A percentile compares a stretch with the other conserved stretches of the same genome.
Conservation (phyloP, 2,113 vertebrate species). For the Oryzias woworae region DNA sequence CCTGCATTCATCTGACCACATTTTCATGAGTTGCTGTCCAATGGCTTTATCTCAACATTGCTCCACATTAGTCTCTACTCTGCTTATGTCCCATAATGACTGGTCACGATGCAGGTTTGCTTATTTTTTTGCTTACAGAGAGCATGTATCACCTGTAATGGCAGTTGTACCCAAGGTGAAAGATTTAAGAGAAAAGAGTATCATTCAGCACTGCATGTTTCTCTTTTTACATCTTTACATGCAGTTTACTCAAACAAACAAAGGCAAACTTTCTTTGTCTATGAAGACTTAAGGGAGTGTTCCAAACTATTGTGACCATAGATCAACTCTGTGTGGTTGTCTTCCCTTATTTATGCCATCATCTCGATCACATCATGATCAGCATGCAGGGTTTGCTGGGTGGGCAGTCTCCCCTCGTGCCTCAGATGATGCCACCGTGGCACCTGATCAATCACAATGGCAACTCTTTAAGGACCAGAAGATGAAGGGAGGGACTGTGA, state of each 20-base stretch:
- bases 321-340: constrained; percentile 42
- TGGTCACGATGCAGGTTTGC: too few relatives aligned
- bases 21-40: too few relatives aligned
- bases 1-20: too few relatives aligned
- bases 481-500: constrained; percentile 9
- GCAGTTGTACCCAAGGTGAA: too few relatives aligned
- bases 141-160: too few relatives aligned
- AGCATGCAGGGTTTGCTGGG: constrained; percentile 44
- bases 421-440: constrained; percentile 44
- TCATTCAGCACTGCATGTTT: neutral
- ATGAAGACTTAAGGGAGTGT: constrained; percentile 37
- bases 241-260: constrained; percentile 11
- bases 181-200: neutral
- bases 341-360: constrained; percentile 42
- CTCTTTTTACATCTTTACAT: constrained; percentile 7
- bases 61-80: too few relatives aligned
- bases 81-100: too few relatives aligned
- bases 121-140: too few relatives aligned
- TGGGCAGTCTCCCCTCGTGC: constrained; percentile 48
- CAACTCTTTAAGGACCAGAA: constrained; percentile 46
- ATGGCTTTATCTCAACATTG: too few relatives aligned
- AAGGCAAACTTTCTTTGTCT: constrained; percentile 36
- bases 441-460: constrained; percentile 65
- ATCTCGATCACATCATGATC: constrained; percentile 52
- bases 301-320: constrained; percentile 37